Evolutionary conservation across 2,888 invertebrate species (phyloP), one percentile per base, ranked within the genome.

Genomic region (Parasteatoda lunata): DNA sequence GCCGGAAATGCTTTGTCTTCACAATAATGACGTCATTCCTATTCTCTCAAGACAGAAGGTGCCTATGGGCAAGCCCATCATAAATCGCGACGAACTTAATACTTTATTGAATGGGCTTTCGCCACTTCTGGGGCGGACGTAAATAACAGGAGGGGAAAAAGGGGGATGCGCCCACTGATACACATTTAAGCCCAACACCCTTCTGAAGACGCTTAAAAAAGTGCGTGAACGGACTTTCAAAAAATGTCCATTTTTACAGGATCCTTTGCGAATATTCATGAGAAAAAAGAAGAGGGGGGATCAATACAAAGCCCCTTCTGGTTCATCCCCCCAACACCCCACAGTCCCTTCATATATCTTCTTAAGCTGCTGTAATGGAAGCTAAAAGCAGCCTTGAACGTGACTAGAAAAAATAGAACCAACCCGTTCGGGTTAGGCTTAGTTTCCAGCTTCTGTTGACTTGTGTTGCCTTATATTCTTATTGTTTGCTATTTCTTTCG

Each of bases 321-420:
- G 59, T 9, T 73, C 49, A 64, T 47, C 75, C 81, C 81, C 73
- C 64, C 48, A 47, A 73, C 54, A 54, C 59, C 75, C 73, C 81
- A 65, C 59, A 52, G 59, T 68, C 54, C 68, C 73, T 69, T 69
- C 65, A 80, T 78, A 85, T 85, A 80, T 80, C 85, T 79, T 85
- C 76, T 76, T 85, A 85, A 85, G 85, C 79, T 80, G 69, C 79
- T 72, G 85, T 80, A 79, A 85, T 80, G 85, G 85, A 76, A 70
- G 79, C 85, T 85, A 85, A 85, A 85, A 80, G 85, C 85, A 76
- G 71, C 47, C 15, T 45, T 30, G n/a, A 75, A 85, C 85, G 85
- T 85, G 85, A 85, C 85, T 80, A 49, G 79, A 77, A 83, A 83
- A 83, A 77, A 64, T 71, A 75, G 52, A 59, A 59, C 59, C 59